Evolutionary conservation across 2,113 vertebrate genomes (phyloP).

Genomic region (Turnix velox): DNA sequence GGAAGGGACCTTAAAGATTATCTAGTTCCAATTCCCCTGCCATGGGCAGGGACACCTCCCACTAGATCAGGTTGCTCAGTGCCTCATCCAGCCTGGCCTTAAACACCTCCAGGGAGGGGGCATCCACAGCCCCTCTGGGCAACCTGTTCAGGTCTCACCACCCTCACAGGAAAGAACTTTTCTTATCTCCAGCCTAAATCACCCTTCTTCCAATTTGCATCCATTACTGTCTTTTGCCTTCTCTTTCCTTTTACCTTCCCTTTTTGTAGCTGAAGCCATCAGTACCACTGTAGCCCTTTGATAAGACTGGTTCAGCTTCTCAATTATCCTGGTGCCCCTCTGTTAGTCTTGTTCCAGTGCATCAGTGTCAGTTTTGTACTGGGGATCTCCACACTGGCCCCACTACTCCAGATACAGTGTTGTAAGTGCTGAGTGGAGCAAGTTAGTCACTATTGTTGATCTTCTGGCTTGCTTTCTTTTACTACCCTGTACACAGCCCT

Average conservation of each 20-base stretch:
- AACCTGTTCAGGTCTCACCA: too few species aligned
- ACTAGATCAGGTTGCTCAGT: too few species aligned
- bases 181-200: too few species aligned
- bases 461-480: neutral
- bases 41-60: too few species aligned
- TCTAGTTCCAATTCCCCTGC: too few species aligned
- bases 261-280: neutral
- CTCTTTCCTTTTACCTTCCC: neutral
- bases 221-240: neutral
- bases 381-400: neutral
- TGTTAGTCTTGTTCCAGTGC: neutral
- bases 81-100: too few species aligned
- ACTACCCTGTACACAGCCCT: neutral
- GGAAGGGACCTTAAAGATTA: too few species aligned
- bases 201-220: too few species aligned
- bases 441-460: neutral
- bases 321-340: neutral
- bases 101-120: too few species aligned
- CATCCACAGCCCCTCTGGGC: too few species aligned
- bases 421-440: neutral
- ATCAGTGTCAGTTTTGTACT: too few species aligned
- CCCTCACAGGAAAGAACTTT: too few species aligned
- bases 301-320: neutral
- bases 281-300: neutral
- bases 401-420: neutral